Evolutionary conservation across 1,140 invertebrate species (phyloP), one percentile per base, ranked within the genome.

Genomic region (Hyphantria cunea): DNA sequence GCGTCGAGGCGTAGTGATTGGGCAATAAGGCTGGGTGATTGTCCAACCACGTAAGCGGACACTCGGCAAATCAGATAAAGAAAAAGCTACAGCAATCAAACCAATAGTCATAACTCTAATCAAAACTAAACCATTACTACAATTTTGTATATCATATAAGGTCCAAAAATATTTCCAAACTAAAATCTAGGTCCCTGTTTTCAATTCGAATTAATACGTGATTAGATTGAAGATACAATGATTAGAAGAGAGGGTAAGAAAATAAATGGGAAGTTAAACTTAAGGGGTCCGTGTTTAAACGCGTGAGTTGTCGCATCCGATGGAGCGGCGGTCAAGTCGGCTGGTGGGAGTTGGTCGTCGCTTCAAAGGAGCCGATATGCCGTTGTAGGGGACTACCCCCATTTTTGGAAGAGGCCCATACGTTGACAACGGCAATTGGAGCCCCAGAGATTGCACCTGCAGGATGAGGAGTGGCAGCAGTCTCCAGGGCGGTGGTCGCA

Each of bases 401-500:
- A 97, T 89, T 96, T 96, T 84, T 97, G 96, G 92, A 98, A 97
- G 71, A 98, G 93, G 41, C 96, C 96, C 93, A 96, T 94, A 66
- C 96, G 93, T 86, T 97, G 96, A 88, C 96, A 98, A 70, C 95
- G 93, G 87, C 96, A 98, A 91, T 97, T 98, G 72, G 95, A 94
- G 15, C 96, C 96, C 96, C 96, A 98, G 5, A 97, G 92, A 88
- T 97, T 97, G 93, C 97, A 97, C 39, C 96, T 93, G 91, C 96
- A 98, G 15, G 96, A 95, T 64, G 95, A 95, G 73, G 94, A 96
- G 89, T 95, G 94, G 92, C 96, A 97, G 92, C 96, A 97, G 85
- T 96, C 96, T 49, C 95, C 95, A 0, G 95, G 95, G 47, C 96
- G 92, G 83, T 96, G 95, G 89, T 97, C 96, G 87, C 96, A 98